Conservation (phyloP, 2,888 invertebrate genomes). For the Cephus spinipes region DNA sequence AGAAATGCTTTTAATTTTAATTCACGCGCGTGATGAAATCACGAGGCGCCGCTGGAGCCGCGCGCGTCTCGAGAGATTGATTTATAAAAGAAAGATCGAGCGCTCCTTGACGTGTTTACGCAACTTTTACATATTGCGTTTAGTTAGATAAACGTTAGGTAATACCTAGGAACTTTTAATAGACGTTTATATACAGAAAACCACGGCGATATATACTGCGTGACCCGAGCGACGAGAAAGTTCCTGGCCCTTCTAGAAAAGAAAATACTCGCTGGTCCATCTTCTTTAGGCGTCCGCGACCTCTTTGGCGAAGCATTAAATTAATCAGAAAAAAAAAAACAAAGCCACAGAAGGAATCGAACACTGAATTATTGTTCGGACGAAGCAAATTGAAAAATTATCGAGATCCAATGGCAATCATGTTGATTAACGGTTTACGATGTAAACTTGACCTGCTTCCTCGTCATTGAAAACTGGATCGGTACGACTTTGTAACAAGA, state of each 20-base stretch:
- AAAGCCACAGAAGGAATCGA: not conserved
- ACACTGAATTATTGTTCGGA: not conserved
- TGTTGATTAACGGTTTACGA: not conserved
- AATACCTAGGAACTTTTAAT: not conserved
- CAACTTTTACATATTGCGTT: not conserved
- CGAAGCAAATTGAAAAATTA: not conserved
- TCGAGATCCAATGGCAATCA: not conserved
- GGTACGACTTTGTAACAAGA: not conserved
- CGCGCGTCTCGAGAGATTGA: not conserved
- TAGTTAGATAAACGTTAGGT: not conserved
- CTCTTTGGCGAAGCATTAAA: not conserved
- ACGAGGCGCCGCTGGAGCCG: not conserved
- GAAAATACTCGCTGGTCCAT: not conserved
- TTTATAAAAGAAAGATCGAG: not conserved
- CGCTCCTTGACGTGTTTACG: conserved; percentile 2
- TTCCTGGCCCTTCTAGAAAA: not conserved
- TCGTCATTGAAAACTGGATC: not conserved
- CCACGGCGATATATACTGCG: not conserved
- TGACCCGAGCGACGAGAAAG: not conserved
- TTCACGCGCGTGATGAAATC: not conserved
- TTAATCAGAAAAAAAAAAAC: not conserved
- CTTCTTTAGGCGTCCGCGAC: not conserved
- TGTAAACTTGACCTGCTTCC: conserved; percentile 2
- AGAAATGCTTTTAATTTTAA: not conserved
- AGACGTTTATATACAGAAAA: not conserved